phyloP scores from a whole-genome alignment of 1,140 invertebrate genomes.

The Bicyclus anynana region DNA sequence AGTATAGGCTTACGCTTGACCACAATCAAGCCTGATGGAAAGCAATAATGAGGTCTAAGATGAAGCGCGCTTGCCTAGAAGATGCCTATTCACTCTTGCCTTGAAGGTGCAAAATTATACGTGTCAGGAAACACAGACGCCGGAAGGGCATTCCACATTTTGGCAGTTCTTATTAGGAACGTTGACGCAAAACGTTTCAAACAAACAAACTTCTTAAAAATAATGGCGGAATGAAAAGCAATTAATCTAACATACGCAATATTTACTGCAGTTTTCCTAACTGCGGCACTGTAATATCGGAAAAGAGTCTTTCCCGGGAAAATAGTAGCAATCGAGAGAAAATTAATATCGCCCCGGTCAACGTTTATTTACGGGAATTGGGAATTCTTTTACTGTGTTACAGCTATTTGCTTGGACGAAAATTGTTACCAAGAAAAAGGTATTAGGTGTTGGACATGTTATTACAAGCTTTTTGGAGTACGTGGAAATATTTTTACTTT shows the following conservation, averaged over 20 bases:
- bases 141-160: too few relatives aligned
- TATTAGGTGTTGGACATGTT: not conserved
- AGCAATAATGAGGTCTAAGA: too few relatives aligned
- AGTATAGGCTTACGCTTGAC: too few relatives aligned
- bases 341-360: conserved; percentile 27
- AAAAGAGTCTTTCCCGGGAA: conserved; percentile 20
- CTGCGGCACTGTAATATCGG: conserved; percentile 7
- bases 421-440: not conserved
- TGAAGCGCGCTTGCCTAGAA: too few relatives aligned
- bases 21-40: too few relatives aligned
- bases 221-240: not conserved
- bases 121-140: too few relatives aligned
- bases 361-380: conserved; percentile 26
- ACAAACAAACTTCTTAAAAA: not conserved
- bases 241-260: conserved; percentile 3
- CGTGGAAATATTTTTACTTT: too few relatives aligned
- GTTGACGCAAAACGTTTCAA: too few relatives aligned
- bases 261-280: not conserved
- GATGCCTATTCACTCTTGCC: too few relatives aligned
- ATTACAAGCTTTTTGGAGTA: too few relatives aligned
- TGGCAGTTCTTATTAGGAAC: too few relatives aligned
- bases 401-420: not conserved
- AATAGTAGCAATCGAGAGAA: conserved; percentile 29
- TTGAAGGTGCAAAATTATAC: too few relatives aligned
- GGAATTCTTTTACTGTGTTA: conserved; percentile 16